Base-by-base conservation (phyloP, 2,888 invertebrate genomes). In the Rhyacophila evoluta region DNA sequence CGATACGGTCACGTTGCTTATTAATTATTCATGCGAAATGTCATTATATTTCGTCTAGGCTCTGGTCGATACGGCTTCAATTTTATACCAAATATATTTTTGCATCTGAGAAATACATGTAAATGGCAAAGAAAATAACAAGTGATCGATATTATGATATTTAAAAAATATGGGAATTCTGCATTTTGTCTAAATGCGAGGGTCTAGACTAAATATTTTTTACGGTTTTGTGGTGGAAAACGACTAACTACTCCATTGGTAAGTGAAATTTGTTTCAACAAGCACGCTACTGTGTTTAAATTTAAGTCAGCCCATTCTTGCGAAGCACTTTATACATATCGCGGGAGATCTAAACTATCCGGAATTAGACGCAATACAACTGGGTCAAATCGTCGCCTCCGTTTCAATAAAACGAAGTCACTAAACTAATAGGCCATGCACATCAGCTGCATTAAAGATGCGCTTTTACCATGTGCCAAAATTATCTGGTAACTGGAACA, bases 331-430 rank as follows among this genome's bases (percentile, higher is more conserved):
- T 25, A 25, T 5, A 19, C 25, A 8, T 10, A 10, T 25, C 25
- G 25, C 4, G 8, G 10, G 25, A 55, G 55, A 55, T 55, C 55
- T 55, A 55, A 55, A 55, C 55, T 55, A 10, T 55, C 55, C 55
- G 25, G 15, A 55, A 55, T 55, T 55, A 55, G 25, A 25, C 55
- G 19, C 25, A 55, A 25, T 55, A 55, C 19, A 55, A 55, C 8
- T 55, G 55, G 55, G 55, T 55, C 55, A 55, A 55, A 25, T 25
- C 15, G 25, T 55, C 55, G 55, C 55, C 55, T 55, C 15, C 55
- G 19, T 55, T 25, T 55, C 25, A 55, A 55, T 55, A 55, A 55
- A 8, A 25, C 55, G 19, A 25, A 15, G 19, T 55, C 15, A 19
- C 19, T 25, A 55, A 55, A 4, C n/a, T 4, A 2, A 6, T 19